Conservation (phyloP, 2,888 invertebrate species). For the Cetonia aurata region DNA sequence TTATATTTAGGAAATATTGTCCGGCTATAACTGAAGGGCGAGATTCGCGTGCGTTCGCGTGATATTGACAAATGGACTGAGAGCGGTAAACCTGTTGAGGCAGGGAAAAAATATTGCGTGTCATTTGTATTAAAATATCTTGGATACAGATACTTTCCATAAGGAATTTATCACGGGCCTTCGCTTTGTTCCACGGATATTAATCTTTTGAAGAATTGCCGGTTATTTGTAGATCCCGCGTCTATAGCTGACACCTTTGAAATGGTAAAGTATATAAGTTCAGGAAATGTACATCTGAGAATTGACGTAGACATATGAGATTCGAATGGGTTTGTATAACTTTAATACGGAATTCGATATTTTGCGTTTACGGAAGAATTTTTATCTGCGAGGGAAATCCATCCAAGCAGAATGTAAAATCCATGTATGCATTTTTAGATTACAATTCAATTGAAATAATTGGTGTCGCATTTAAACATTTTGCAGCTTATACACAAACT, state of each 20-base stretch:
- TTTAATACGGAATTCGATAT: conserved; percentile 14
- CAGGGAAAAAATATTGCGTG: conserved; percentile 44
- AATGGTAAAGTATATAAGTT: conserved; percentile 26
- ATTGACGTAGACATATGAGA: conserved; percentile 26
- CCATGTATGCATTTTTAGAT: background rate
- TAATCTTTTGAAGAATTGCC: conserved; percentile 42
- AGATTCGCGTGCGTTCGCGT: conserved; percentile 25
- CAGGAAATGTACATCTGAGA: conserved; percentile 13
- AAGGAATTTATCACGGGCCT: conserved; percentile 41
- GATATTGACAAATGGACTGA: conserved; percentile 45
- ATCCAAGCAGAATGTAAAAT: background rate
- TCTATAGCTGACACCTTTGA: background rate
- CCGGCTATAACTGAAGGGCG: conserved; percentile 15
- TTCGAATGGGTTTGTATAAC: conserved; percentile 16
- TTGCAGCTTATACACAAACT: too few species aligned
- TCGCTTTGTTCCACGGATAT: conserved; percentile 41
- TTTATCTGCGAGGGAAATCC: background rate
- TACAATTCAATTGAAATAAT: background rate
- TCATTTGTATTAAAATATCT: conserved; percentile 46
- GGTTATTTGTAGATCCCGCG: conserved; percentile 26
- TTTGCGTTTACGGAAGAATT: background rate
- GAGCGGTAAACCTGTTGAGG: conserved; percentile 41
- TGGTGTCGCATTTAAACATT: too few species aligned
- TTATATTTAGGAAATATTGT: conserved; percentile 37
- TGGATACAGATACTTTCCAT: conserved; percentile 41